These are phyloP conservation scores for Eulithis testata DNA, from an alignment of 2,888 invertebrate species.

Conservation along the genomic window DNA sequence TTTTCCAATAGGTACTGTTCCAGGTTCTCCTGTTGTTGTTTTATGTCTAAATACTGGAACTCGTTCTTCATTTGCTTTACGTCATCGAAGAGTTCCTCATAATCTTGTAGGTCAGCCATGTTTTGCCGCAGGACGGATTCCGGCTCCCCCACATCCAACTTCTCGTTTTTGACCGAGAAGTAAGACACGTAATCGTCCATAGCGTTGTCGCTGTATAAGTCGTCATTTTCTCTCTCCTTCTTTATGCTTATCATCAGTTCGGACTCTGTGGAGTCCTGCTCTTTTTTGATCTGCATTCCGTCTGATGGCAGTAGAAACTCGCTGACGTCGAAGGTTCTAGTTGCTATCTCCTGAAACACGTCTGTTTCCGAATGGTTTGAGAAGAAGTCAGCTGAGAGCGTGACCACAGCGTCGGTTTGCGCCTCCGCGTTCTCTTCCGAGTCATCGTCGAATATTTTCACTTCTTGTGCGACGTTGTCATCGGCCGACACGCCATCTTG, in stretches of 20 bases:
- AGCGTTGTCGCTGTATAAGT: conserved; percentile 75
- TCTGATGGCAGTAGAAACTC: conserved; percentile 69
- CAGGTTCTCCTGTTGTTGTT: conserved; percentile 70
- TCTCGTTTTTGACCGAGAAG: conserved; percentile 67
- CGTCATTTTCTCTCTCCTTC: conserved; percentile 65
- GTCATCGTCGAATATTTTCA: conserved; percentile 74
- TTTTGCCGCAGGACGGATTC: conserved; percentile 84
- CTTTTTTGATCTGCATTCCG: conserved; percentile 76
- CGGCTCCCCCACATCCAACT: conserved; percentile 64
- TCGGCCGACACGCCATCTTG: conserved; percentile 74
- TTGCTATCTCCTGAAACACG: conserved; percentile 72
- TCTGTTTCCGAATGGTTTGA: conserved; percentile 69
- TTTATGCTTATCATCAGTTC: conserved; percentile 57
- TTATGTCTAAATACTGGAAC: conserved; percentile 72
- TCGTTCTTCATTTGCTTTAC: conserved; percentile 69
- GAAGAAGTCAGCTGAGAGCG: conserved; percentile 70
- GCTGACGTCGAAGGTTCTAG: conserved; percentile 76
- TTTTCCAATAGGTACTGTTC: conserved; percentile 77
- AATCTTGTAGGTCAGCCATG: conserved; percentile 84
- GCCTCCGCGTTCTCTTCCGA: conserved; percentile 39
- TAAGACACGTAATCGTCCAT: conserved; percentile 74
- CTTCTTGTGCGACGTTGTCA: conserved; percentile 77
- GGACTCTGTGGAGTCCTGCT: conserved; percentile 49
- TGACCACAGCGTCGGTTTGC: conserved; percentile 69
- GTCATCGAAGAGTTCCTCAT: conserved; percentile 72